Evolutionary conservation across 2,113 vertebrate genomes (phyloP).

Genomic region (Halichoerus grypus): DNA sequence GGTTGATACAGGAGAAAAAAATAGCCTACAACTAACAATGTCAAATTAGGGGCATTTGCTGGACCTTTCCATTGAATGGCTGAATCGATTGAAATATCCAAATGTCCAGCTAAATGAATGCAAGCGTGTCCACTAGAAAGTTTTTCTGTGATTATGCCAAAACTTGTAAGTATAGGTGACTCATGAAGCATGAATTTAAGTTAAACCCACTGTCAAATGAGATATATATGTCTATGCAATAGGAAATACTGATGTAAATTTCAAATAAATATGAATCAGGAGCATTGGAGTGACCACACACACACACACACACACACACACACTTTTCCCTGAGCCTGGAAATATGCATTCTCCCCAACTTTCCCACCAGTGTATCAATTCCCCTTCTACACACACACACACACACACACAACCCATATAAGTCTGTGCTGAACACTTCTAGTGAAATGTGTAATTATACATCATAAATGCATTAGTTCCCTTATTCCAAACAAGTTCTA

Average conservation of each 20-base stretch:
- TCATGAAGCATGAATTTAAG: conserved; percentile 51
- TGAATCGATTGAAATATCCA: conserved; percentile 60
- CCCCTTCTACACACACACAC: neutral
- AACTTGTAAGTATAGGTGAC: neutral
- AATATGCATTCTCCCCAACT: neutral
- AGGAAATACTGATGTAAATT: neutral
- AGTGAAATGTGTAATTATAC: neutral
- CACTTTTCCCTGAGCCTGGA: neutral
- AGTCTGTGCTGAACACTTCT: neutral
- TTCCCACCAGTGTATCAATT: neutral
- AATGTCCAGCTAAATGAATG: conserved; percentile 52
- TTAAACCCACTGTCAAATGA: conserved; percentile 11
- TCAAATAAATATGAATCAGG: conserved; percentile 44
- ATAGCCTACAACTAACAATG: conserved; percentile 68
- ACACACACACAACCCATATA: neutral
- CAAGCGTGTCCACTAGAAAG: neutral
- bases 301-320: neutral
- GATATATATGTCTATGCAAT: neutral
- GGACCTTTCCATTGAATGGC: conserved; percentile 56
- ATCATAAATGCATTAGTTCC: neutral
- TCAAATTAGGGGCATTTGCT: conserved; percentile 74
- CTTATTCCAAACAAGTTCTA: neutral
- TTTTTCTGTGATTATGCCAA: conserved; percentile 36
- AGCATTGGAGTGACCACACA: neutral
- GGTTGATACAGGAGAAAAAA: conserved; percentile 66